Percentiles rank a stretch among this genome's conserved stretches.
phyloP scores from a whole-genome alignment of 2,888 invertebrate species.

The Andrena bucephala region DNA sequence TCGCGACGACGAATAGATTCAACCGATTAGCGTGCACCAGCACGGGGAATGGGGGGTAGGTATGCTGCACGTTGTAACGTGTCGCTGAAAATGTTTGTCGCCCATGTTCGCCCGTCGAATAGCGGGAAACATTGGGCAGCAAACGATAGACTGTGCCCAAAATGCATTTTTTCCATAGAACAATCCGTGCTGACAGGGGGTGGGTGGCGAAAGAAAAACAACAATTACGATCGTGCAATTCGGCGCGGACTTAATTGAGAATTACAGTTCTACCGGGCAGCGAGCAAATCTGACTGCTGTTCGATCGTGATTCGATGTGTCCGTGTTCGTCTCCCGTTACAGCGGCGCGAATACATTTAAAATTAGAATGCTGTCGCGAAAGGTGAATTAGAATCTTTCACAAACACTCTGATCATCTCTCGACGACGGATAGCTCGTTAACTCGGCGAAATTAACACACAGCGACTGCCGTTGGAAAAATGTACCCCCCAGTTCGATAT shows the following conservation, averaged over 20 bases:
- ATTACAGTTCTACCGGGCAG: constrained; percentile 75
- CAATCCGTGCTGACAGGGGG: constrained; percentile 20
- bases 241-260: constrained; percentile 83
- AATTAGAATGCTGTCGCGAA: no score
- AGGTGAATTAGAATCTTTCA: constrained; percentile 11
- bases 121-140: constrained; percentile 37
- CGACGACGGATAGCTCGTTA: not conserved
- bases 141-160: constrained; percentile 21
- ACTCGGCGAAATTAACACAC: not conserved
- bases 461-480: constrained; percentile 26
- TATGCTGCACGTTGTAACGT: constrained; percentile 18
- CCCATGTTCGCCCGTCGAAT: constrained; percentile 21
- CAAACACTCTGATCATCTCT: constrained; percentile 3
- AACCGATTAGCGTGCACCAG: constrained; percentile 39
- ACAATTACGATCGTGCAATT: constrained; percentile 75
- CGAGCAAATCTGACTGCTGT: constrained; percentile 50
- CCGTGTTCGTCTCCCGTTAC: not conserved
- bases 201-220: constrained; percentile 59
- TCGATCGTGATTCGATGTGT: constrained; percentile 30
- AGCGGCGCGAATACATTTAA: not conserved
- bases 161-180: constrained; percentile 36
- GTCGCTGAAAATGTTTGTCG: constrained; percentile 44
- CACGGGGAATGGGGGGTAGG: not conserved
- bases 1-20: constrained; percentile 51
- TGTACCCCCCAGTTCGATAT: constrained; percentile 39